A percentile compares a stretch with the other conserved stretches of the same genome.
These are phyloP conservation scores for Trichonephila clavata DNA, from an alignment of 1,140 invertebrate species.

Conservation along the genomic window DNA sequence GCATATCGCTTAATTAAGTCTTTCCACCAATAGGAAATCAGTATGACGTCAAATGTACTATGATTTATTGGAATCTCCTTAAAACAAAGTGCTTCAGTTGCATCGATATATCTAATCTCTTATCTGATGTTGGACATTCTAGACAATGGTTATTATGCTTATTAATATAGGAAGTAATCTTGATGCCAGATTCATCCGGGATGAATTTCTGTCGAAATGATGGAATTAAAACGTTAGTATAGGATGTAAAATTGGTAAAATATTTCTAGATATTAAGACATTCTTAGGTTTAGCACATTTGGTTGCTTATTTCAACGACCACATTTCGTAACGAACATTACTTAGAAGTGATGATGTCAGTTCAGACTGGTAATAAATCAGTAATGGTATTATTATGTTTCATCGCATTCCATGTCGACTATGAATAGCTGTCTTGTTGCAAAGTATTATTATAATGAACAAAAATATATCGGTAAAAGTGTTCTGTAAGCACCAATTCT, in stretches of 20 bases:
- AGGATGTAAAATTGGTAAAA: not conserved
- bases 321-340: too few species aligned
- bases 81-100: not conserved
- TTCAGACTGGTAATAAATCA: too few species aligned
- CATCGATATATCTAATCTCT: not conserved
- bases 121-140: too few species aligned
- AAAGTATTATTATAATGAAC: too few species aligned
- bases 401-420: too few species aligned
- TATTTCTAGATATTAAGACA: not conserved
- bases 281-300: not conserved
- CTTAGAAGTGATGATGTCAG: too few species aligned
- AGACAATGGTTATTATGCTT: not conserved
- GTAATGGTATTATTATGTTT: too few species aligned
- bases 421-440: too few species aligned
- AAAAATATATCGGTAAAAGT: too few species aligned
- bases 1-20: conserved; percentile 38
- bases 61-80: conserved; percentile 33
- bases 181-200: not conserved
- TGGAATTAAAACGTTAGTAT: not conserved
- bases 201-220: not conserved
- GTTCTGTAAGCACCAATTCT: too few species aligned
- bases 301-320: too few species aligned
- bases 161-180: conserved; percentile 24
- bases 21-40: conserved; percentile 6
- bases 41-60: not conserved